phyloP scores from a whole-genome alignment of 2,113 vertebrate genomes.

The Fregata magnificens region DNA sequence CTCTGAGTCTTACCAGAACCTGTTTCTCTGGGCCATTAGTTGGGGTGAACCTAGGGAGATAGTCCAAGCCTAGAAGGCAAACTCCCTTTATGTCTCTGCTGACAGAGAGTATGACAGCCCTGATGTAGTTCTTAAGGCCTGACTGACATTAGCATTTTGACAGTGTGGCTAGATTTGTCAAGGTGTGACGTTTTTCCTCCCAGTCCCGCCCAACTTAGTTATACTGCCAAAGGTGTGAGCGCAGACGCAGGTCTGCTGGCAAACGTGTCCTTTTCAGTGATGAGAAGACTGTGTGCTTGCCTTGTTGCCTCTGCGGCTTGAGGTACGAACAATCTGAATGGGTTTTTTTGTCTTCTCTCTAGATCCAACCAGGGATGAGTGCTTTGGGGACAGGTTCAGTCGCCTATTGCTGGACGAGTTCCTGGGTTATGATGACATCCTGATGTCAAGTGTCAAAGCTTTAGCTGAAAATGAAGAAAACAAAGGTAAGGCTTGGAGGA shows the following conservation, averaged over 20 bases:
- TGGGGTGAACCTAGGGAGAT: neutral
- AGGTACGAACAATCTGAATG: neutral
- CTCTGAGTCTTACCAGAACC: neutral
- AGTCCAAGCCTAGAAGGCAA: neutral
- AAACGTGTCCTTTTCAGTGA: neutral
- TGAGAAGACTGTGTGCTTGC: neutral
- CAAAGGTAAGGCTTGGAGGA: conserved; percentile 80
- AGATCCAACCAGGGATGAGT: conserved; percentile 95
- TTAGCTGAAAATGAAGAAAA: conserved; percentile 96
- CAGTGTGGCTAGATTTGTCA: neutral
- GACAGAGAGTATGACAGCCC: neutral
- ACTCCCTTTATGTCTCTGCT: neutral
- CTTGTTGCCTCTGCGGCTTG: neutral
- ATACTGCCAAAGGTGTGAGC: neutral
- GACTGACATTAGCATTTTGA: neutral
- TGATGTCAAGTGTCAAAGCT: conserved; percentile 98
- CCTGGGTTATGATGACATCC: conserved; percentile 94
- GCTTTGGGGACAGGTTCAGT: conserved; percentile 96
- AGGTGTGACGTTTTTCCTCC: neutral
- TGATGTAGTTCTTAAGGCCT: neutral
- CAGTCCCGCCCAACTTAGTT: neutral
- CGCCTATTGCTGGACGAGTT: conserved; percentile 94
- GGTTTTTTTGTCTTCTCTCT: neutral
- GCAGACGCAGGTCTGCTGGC: neutral
- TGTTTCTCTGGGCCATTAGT: neutral